Conservation (phyloP, 2,888 invertebrate genomes). For the Thymelicus sylvestris region DNA sequence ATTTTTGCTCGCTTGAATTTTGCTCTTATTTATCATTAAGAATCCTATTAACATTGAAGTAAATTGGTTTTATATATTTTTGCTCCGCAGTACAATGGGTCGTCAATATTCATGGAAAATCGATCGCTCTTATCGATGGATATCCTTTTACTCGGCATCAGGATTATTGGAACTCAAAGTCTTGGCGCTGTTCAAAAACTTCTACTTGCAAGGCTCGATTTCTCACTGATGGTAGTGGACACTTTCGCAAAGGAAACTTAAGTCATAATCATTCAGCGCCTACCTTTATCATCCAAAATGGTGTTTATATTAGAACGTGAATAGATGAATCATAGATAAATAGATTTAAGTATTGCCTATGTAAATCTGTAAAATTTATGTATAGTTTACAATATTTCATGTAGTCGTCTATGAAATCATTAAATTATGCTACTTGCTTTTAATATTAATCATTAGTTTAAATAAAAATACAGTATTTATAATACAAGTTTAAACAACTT, state of each 20-base stretch:
- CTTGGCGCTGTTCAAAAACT: constrained; percentile 43
- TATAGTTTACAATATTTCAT: no score
- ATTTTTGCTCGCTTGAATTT: no score
- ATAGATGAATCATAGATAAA: background rate
- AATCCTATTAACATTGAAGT: no score
- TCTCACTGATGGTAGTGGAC: constrained; percentile 19
- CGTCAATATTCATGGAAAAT: constrained; percentile 41
- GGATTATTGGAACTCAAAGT: constrained; percentile 16
- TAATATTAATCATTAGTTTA: no score
- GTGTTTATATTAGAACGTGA: constrained; percentile 24
- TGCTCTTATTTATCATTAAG: no score
- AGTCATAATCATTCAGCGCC: constrained; percentile 35
- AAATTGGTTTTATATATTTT: no score
- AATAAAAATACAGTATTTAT: no score
- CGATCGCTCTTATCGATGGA: constrained; percentile 41
- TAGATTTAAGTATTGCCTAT: no score
- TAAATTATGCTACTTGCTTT: no score
- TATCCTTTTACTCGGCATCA: constrained; percentile 38
- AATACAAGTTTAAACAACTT: no score
- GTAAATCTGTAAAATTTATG: no score
- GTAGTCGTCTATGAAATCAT: no score
- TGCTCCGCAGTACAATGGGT: constrained; percentile 41
- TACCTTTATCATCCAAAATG: constrained; percentile 30
- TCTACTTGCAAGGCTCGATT: constrained; percentile 42
- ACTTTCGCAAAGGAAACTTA: constrained; percentile 15